A percentile compares a stretch with the other conserved stretches of the same genome.
phyloP scores from a whole-genome alignment of 1,140 invertebrate species.

The Hermatobates lingyangjiaoensis region DNA sequence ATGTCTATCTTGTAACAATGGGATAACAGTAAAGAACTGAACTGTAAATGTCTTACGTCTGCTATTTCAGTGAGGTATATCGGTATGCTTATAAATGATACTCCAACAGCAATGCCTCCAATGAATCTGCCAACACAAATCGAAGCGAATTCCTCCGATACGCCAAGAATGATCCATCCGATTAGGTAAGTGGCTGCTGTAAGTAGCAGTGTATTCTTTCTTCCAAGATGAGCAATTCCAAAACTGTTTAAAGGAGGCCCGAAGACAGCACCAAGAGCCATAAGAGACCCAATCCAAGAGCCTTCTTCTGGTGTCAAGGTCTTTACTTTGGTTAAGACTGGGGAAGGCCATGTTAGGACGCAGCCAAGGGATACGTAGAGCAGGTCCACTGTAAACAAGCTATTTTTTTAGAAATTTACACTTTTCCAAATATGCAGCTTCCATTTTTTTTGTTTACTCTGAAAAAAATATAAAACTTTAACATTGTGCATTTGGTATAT shows the following conservation, averaged over 20 bases:
- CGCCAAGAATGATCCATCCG: neutral
- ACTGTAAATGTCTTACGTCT: constrained; percentile 1
- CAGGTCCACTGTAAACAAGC: neutral
- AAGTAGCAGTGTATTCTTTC: neutral
- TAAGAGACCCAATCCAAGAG: neutral
- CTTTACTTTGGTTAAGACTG: neutral
- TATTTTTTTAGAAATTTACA: too few species aligned
- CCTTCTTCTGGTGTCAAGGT: neutral
- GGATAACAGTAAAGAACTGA: too few species aligned
- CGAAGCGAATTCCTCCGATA: neutral
- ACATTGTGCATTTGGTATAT: too few species aligned
- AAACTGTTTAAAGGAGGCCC: neutral
- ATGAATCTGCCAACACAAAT: neutral
- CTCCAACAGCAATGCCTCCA: neutral
- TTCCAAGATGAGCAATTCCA: neutral
- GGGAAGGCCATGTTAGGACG: neutral
- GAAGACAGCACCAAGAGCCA: neutral
- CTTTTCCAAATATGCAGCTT: too few species aligned
- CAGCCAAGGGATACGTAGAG: neutral
- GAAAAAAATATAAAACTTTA: too few species aligned
- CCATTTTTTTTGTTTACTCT: too few species aligned
- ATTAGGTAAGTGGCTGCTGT: neutral
- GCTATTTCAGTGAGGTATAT: constrained; percentile 1
- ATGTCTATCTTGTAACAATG: too few species aligned
- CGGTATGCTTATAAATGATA: neutral